phyloP scores from a whole-genome alignment of 2,113 vertebrate species.

The Pholis gunnellus region DNA sequence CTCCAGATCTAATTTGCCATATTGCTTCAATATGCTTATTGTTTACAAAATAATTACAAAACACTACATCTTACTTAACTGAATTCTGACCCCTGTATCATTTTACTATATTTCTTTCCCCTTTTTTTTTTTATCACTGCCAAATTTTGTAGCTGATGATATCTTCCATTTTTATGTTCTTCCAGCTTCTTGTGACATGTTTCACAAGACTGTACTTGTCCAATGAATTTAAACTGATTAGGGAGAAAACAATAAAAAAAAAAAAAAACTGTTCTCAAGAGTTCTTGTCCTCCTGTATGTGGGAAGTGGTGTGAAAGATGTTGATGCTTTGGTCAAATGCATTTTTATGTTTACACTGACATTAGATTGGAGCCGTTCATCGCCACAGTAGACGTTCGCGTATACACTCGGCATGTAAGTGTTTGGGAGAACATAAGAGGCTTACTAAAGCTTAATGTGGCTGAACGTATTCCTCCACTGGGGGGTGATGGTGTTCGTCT shows the following conservation, averaged over 20 bases:
- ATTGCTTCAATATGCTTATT: conserved; percentile 69
- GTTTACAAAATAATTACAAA: conserved; percentile 82
- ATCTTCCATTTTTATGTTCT: conserved; percentile 76
- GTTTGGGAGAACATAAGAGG: neutral
- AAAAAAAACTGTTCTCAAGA: conserved; percentile 60
- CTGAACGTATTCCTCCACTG: conserved; percentile 26
- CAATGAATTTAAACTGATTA: conserved; percentile 81
- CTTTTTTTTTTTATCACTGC: conserved; percentile 63
- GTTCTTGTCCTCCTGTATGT: conserved; percentile 17
- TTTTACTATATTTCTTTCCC: conserved; percentile 58
- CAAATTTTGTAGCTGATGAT: conserved; percentile 78
- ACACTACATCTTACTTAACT: conserved; percentile 79
- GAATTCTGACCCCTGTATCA: conserved; percentile 65
- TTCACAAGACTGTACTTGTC: conserved; percentile 79
- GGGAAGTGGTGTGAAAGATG: neutral
- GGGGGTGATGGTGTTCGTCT: conserved; percentile 32
- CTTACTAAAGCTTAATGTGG: neutral
- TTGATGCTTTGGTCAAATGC: neutral
- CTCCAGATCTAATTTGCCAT: conserved; percentile 58
- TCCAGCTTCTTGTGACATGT: conserved; percentile 72
- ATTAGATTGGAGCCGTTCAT: neutral
- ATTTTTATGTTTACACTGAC: neutral
- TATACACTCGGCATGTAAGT: neutral
- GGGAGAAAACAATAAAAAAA: conserved; percentile 78
- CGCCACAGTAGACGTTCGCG: neutral